Conservation (phyloP, 1,140 invertebrate species). For the Brachystomella parvula region DNA sequence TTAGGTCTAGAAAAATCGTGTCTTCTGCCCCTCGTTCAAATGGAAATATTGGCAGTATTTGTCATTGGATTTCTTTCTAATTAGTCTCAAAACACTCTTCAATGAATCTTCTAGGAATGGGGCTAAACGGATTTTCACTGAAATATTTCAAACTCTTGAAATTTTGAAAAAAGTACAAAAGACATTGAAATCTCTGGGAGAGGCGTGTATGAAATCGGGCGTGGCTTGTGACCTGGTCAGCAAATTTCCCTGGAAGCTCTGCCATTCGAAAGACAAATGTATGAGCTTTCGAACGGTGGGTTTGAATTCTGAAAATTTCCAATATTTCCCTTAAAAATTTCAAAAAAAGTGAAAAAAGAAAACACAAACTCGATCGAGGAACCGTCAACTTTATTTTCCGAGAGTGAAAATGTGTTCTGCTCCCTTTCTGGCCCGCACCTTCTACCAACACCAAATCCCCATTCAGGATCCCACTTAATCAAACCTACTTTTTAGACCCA, state of each 20-base stretch:
- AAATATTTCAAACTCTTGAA: background rate
- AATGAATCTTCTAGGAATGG: background rate
- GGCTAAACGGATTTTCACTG: background rate
- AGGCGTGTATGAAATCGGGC: background rate
- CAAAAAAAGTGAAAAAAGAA: constrained; percentile 11
- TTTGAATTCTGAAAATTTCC: background rate
- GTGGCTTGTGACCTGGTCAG: background rate
- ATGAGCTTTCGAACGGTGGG: background rate
- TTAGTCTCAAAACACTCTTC: background rate
- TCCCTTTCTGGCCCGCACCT: background rate
- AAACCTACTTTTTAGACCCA: background rate
- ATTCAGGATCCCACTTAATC: background rate
- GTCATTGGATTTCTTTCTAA: background rate
- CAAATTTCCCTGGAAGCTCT: background rate
- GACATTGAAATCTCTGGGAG: background rate
- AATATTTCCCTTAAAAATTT: background rate
- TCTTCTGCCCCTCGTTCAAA: background rate
- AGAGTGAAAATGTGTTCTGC: background rate
- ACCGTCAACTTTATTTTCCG: background rate
- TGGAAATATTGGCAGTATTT: background rate
- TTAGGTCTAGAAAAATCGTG: background rate
- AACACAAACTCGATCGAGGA: constrained; percentile 1
- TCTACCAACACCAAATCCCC: background rate
- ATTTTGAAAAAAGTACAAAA: background rate
- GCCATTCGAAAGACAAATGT: background rate